Conservation (phyloP, 2,113 vertebrate species). For the Hemichromis elongatus region DNA sequence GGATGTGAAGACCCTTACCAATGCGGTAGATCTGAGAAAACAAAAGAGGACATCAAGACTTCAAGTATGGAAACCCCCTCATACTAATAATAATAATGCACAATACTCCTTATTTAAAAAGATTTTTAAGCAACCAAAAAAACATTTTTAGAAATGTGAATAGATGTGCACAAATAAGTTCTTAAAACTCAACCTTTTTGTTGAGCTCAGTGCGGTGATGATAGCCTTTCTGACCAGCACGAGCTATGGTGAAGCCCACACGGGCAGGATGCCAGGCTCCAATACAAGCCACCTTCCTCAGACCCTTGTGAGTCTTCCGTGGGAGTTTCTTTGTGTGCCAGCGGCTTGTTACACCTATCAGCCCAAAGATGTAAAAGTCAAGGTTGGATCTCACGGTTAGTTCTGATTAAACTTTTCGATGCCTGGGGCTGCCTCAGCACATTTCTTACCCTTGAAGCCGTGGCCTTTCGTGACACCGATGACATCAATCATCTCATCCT, state of each 20-base stretch:
- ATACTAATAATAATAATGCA: neutral
- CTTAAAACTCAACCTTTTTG: slow-evolving; percentile 81
- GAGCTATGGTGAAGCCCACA: slow-evolving; percentile 85
- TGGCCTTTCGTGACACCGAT: slow-evolving; percentile 94
- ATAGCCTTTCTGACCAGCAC: slow-evolving; percentile 94
- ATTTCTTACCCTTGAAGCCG: slow-evolving; percentile 87
- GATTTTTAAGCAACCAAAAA: neutral
- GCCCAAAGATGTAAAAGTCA: neutral
- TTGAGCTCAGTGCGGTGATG: slow-evolving; percentile 96
- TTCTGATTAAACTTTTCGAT: neutral
- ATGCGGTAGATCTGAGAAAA: slow-evolving; percentile 86
- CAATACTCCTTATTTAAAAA: neutral
- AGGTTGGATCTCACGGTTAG: neutral
- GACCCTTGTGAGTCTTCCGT: slow-evolving; percentile 93
- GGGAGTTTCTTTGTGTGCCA: slow-evolving; percentile 96
- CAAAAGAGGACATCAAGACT: neutral
- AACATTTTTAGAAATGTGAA: neutral
- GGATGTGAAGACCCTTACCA: slow-evolving; percentile 85
- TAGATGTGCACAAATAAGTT: neutral
- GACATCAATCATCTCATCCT: slow-evolving; percentile 95
- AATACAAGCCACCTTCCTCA: slow-evolving; percentile 95
- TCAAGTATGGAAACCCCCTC: neutral
- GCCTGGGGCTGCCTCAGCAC: neutral
- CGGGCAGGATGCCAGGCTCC: slow-evolving; percentile 96
- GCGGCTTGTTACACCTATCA: slow-evolving; percentile 88